Conservation (phyloP, 2,888 invertebrate genomes). For the Ceraclea dissimilis region DNA sequence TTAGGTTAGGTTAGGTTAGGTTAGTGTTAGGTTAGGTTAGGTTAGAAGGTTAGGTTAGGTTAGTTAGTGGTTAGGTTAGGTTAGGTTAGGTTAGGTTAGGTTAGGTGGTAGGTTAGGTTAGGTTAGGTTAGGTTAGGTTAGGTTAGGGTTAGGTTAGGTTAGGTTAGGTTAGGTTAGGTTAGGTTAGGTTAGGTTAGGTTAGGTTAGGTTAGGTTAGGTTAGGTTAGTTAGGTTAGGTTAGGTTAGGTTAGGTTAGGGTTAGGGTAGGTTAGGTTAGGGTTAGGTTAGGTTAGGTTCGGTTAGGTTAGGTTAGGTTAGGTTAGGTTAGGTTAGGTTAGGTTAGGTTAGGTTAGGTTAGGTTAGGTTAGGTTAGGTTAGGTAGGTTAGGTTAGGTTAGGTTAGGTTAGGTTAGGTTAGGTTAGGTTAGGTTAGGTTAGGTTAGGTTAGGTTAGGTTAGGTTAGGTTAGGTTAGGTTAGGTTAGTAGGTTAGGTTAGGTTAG, state of each 20-base stretch:
- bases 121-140: constrained; percentile 4
- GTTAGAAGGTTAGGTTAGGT: background rate
- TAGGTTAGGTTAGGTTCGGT: too few species aligned
- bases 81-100: constrained; percentile 5
- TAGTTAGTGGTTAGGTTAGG: background rate
- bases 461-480: constrained; percentile 25
- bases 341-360: constrained; percentile 12
- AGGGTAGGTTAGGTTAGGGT: constrained; percentile 1
- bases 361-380: constrained; percentile 21
- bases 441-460: constrained; percentile 24
- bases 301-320: constrained; percentile 7
- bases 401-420: constrained; percentile 23
- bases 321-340: constrained; percentile 4
- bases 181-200: constrained; percentile 5
- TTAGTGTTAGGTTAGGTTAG: background rate
- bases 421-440: constrained; percentile 24
- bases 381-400: too few species aligned
- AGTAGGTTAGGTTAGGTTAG: too few species aligned
- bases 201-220: background rate
- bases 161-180: background rate
- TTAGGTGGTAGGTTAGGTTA: constrained; percentile 5
- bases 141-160: too few species aligned
- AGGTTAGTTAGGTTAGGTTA: constrained; percentile 7
- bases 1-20: constrained; percentile 5
- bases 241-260: constrained; percentile 8